phyloP scores from a whole-genome alignment of 2,797 vertebrate genomes.

The Bovichtus variegatus region DNA sequence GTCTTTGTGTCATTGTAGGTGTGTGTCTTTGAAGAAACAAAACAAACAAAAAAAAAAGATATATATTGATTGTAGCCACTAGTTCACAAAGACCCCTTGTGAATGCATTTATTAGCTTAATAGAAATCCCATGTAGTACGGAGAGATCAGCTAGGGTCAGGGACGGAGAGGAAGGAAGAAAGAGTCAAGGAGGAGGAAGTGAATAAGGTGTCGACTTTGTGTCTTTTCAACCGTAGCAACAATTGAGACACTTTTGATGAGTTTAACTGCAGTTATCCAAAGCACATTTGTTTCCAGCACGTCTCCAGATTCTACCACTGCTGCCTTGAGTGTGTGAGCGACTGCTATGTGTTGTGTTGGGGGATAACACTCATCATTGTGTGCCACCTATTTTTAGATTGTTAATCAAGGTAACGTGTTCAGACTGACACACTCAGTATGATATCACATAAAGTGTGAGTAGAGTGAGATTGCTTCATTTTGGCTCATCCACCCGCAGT shows the following conservation, averaged over 20 bases:
- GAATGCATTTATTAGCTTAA: background rate
- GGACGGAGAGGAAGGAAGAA: background rate
- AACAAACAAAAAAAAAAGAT: background rate
- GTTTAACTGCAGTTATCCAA: background rate
- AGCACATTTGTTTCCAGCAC: no score
- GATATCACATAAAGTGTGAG: conserved; percentile 72
- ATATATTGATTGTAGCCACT: background rate
- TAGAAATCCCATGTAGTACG: background rate
- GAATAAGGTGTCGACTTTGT: background rate
- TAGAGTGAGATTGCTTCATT: conserved; percentile 69
- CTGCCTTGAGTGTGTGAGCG: conserved; percentile 26
- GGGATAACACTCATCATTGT: conserved; percentile 55
- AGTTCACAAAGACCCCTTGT: background rate
- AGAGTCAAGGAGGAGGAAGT: background rate
- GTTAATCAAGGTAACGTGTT: conserved; percentile 79
- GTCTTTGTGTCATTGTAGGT: background rate
- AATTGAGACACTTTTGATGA: background rate
- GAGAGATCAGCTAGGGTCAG: background rate
- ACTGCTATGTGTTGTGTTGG: conserved; percentile 42
- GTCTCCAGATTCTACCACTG: background rate
- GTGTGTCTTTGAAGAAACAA: background rate
- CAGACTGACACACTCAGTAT: conserved; percentile 70
- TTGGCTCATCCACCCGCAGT: conserved; percentile 45
- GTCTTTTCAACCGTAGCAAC: background rate
- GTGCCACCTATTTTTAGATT: conserved; percentile 76